Evolutionary conservation across 2,113 vertebrate genomes (phyloP).

Genomic region (Peromyscus californicus): DNA sequence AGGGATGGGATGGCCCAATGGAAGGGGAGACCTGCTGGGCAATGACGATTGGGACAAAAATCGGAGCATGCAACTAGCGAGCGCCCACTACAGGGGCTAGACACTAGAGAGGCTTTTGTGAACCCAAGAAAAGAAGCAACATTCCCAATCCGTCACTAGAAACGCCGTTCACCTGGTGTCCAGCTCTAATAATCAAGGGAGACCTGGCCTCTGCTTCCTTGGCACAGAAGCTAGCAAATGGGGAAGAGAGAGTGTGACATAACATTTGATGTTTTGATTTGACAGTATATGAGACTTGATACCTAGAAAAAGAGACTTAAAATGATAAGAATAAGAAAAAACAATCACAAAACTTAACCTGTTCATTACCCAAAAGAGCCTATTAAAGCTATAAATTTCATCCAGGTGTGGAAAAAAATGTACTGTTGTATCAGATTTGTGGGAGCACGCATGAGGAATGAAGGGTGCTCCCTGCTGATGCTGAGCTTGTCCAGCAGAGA

Average conservation of each 20-base stretch:
- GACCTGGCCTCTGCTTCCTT: background rate
- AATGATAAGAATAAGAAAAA: background rate
- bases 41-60: background rate
- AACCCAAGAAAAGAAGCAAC: background rate
- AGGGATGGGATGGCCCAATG: background rate
- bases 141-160: background rate
- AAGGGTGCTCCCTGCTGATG: background rate
- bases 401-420: background rate
- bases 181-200: background rate
- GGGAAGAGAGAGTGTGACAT: background rate
- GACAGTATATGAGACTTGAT: slow-evolving; percentile 7
- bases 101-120: background rate
- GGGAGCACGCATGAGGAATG: background rate
- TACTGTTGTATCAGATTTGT: background rate
- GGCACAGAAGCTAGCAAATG: background rate
- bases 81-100: background rate
- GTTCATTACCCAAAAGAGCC: background rate
- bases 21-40: background rate
- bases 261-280: background rate
- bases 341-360: background rate
- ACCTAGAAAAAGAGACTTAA: background rate
- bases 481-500: background rate
- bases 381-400: background rate
- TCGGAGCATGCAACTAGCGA: background rate
- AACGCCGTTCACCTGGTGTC: background rate